phyloP scores from a whole-genome alignment of 2,113 vertebrate species.

The Solea solea region DNA sequence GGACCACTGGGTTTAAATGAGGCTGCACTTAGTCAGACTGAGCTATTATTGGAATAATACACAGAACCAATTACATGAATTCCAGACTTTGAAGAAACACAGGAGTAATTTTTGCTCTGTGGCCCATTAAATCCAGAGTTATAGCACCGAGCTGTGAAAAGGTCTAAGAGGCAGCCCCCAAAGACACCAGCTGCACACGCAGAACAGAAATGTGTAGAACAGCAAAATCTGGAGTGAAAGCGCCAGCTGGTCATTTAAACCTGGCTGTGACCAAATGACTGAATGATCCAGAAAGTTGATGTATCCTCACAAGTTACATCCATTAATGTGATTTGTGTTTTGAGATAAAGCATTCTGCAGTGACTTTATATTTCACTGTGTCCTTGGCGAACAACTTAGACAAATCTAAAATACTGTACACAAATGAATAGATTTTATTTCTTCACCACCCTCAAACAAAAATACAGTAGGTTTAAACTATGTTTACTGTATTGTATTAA shows the following conservation, averaged over 20 bases:
- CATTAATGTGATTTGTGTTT: no score
- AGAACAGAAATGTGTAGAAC: conserved; percentile 13
- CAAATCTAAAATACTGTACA: no score
- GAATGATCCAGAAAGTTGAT: no score
- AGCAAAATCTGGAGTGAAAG: neutral
- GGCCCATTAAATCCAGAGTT: conserved; percentile 20
- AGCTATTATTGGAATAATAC: neutral
- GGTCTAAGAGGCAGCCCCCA: conserved; percentile 3
- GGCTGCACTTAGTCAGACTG: neutral
- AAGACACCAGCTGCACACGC: conserved; percentile 40
- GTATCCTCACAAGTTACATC: no score
- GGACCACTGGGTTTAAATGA: neutral
- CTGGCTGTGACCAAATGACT: no score
- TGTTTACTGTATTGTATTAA: no score
- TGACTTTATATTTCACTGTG: no score
- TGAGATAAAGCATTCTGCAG: no score
- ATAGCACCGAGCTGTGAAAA: conserved; percentile 40
- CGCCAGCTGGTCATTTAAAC: neutral
- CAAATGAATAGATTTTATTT: no score
- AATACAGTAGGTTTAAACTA: no score
- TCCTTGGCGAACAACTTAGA: no score
- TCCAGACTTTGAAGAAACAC: conserved; percentile 14
- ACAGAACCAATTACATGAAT: neutral
- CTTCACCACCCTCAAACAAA: no score
- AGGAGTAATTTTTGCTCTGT: conserved; percentile 23